Evolutionary conservation across 2,113 vertebrate species (phyloP).

Genomic region (Marmota flaviventris): DNA sequence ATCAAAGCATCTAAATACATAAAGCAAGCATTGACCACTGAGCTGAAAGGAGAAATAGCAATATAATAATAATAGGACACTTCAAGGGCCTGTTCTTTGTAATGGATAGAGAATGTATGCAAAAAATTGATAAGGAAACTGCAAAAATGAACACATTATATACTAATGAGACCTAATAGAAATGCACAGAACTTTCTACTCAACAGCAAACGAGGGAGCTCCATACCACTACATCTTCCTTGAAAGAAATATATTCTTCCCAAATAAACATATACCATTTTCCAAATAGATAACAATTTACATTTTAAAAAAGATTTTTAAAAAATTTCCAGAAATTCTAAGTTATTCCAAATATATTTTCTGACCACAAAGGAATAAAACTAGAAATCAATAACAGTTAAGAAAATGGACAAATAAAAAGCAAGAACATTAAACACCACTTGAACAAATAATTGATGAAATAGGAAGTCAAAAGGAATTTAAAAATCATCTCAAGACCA

Average conservation of each 20-base stretch:
- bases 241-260: background rate
- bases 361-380: background rate
- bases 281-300: background rate
- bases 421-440: background rate
- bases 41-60: background rate
- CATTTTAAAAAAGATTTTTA: background rate
- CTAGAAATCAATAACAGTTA: background rate
- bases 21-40: background rate
- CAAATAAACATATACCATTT: background rate
- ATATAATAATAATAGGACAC: background rate
- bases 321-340: background rate
- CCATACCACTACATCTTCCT: too few relatives aligned
- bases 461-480: background rate
- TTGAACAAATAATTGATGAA: background rate
- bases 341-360: background rate
- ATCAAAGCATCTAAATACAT: background rate
- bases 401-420: background rate
- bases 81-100: background rate
- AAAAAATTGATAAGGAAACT: background rate
- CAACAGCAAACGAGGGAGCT: background rate
- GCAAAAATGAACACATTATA: background rate
- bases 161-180: background rate
- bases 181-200: background rate
- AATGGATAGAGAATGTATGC: background rate
- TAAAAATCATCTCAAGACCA: background rate